Evolutionary conservation across 2,888 invertebrate species (phyloP), one percentile per base, ranked within the genome.

Genomic region (Nysson spinosus): DNA sequence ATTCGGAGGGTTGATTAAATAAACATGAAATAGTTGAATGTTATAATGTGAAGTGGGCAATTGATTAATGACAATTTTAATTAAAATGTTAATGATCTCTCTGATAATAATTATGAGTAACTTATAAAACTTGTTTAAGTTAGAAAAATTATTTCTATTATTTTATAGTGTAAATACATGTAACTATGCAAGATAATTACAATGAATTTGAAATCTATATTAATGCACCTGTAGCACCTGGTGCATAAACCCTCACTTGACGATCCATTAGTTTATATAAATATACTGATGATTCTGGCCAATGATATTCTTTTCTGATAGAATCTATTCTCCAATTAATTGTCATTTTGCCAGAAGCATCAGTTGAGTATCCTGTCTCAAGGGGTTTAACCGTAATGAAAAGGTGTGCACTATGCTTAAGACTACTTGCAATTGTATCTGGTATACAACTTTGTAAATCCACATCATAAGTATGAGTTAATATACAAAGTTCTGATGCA

Each of bases 201-300:
- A n/a, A 39, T 24, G n/a, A 24, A 54, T 1, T 30, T 19, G 19
- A 34, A 39, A 34, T 30, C 55, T 65, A 79, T 19, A 39, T 46
- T 11, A 71, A 58, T 0, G 55, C 50, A 12, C 54, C 47, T 17
- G 47, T 43, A 19, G 88, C 90, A 32, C 94, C 94, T 1, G 93
- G 93, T 70, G 91, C 91, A 84, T 93, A 92, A 35, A 94, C 89
- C 83, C 93, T 93, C 2, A 94, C 91, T 78, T 93, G 93, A 81
- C 92, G 91, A 84, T 94, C 94, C 84, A 91, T 91, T 58, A 94
- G 89, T 88, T 94, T 94, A 80, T 91, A 95, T 52, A 92, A 89
- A 83, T 91, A 92, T 66, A 73, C 76, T 26, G 80, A 74, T 62
- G 77, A 77, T 32, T 85, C 83, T 3, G 82, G 60, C 77, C 78